phyloP scores from a whole-genome alignment of 2,797 vertebrate species.

The Phylloscopus collybita region DNA sequence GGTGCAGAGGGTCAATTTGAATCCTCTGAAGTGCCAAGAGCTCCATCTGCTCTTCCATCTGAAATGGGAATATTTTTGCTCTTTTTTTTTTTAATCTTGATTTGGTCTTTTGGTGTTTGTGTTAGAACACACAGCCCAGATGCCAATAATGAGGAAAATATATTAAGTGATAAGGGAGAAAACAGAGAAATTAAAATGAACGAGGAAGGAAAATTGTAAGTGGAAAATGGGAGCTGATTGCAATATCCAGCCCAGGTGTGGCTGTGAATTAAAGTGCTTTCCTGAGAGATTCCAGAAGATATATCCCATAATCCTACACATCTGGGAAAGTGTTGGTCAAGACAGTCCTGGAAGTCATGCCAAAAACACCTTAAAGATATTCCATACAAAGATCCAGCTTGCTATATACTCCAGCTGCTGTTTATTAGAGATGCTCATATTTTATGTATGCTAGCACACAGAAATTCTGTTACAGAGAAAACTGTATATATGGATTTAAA shows the following conservation, averaged over 20 bases:
- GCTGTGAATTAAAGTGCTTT: constrained; percentile 46
- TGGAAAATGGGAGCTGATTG: constrained; percentile 35
- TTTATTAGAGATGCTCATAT: constrained; percentile 61
- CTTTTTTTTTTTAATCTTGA: constrained; percentile 75
- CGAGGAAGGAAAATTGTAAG: constrained; percentile 43
- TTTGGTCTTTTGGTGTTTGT: constrained; percentile 75
- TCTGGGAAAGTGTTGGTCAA: constrained; percentile 69
- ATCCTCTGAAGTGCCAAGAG: constrained; percentile 79
- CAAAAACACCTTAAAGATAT: constrained; percentile 72
- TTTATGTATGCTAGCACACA: constrained; percentile 27
- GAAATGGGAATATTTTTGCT: constrained; percentile 81
- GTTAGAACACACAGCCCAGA: constrained; percentile 73
- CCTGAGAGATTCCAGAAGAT: constrained; percentile 55
- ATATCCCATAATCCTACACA: constrained; percentile 59
- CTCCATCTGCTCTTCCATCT: constrained; percentile 84
- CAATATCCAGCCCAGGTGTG: constrained; percentile 58
- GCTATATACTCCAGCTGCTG: constrained; percentile 61
- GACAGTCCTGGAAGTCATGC: constrained; percentile 52
- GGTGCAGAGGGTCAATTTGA: constrained; percentile 82
- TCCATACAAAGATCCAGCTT: constrained; percentile 53
- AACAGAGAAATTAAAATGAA: constrained; percentile 67
- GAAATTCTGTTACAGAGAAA: constrained; percentile 33
- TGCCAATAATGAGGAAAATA: constrained; percentile 70
- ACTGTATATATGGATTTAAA: constrained; percentile 13
- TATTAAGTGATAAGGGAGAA: constrained; percentile 66